Base-by-base conservation (phyloP, 2,113 vertebrate genomes). In the Coracopsis vasa region DNA sequence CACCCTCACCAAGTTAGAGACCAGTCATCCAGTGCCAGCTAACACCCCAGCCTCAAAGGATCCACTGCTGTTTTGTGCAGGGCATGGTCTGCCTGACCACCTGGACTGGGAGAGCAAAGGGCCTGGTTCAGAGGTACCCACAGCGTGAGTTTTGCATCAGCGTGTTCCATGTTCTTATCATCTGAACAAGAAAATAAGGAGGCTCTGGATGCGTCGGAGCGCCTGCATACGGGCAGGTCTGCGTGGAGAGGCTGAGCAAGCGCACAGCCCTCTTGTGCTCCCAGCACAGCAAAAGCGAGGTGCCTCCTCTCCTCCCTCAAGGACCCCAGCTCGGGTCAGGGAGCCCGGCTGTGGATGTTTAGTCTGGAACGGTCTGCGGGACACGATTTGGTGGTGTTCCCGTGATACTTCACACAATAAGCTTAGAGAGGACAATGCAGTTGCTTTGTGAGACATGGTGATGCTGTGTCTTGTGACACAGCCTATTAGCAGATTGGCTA, bases 401-500 rank as follows among this genome's bases (percentile, higher is more conserved):
- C 92, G 53, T 96, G 95, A 87, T 95, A 95, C 71, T 94, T 85
- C 92, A 0, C 91, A 96, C 96, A 97, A 95, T 96, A 91, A 96
- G 96, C 96, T 96, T 94, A 95, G 80, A 48, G 66, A 81, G 94
- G 95, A 96, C 96, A 96, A 96, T 96, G 96, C 86, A 92, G 88
- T 80, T 89, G 91, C 94, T 96, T 96, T 97, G 96, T 96, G 94
- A 96, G 96, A 95, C 80, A 29, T 75, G 92, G 92, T 82, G 96
- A 97, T 96, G 94, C 95, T 96, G 96, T 96, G 95, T 96, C 96
- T 96, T 97, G 95, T 97, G 96, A 95, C 88, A 96, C 83, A 94
- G 96, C 95, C 96, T 96, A 96, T 96, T 97, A 96, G 95, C 95
- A 97, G 96, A 94, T 94, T 96, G 94, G 95, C 92, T 96, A 96